A percentile compares a stretch with the other conserved stretches of the same genome.
Conservation (phyloP, 2,888 invertebrate genomes). For the Andricus quercusramuli region DNA sequence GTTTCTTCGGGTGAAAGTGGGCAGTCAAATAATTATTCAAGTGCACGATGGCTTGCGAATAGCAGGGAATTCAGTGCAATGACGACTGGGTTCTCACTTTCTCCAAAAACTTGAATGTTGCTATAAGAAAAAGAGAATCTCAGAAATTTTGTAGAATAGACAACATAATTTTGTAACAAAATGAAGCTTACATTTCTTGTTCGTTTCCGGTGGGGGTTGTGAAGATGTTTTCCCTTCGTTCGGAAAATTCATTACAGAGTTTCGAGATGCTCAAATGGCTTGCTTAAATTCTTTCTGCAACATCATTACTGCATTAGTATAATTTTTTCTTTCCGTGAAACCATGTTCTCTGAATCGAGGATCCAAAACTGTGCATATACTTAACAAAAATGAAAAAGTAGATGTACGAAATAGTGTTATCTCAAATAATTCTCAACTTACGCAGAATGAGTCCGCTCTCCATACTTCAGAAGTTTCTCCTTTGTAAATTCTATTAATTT, state of each 20-base stretch:
- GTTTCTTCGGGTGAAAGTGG: too few species aligned
- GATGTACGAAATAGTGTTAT: background rate
- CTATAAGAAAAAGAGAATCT: too few species aligned
- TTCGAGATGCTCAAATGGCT: background rate
- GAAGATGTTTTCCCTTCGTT: background rate
- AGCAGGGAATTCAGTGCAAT: too few species aligned
- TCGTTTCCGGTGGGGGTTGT: background rate
- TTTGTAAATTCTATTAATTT: background rate
- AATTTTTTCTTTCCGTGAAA: background rate
- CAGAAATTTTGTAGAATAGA: too few species aligned
- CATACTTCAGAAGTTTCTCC: background rate
- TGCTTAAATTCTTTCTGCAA: background rate
- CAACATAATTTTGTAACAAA: too few species aligned
- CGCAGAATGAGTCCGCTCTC: background rate
- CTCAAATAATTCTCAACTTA: background rate
- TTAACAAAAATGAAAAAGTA: background rate
- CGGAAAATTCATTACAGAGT: too few species aligned
- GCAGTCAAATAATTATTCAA: too few species aligned
- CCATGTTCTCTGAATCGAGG: background rate
- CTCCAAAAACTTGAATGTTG: too few species aligned
- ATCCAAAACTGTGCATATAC: background rate
- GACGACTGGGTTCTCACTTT: too few species aligned
- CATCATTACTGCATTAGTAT: background rate
- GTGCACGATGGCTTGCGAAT: too few species aligned
- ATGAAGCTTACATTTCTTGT: background rate